Evolutionary conservation across 2,888 invertebrate genomes (phyloP), one percentile per base, ranked within the genome.

Genomic region (Callosobruchus maculatus): DNA sequence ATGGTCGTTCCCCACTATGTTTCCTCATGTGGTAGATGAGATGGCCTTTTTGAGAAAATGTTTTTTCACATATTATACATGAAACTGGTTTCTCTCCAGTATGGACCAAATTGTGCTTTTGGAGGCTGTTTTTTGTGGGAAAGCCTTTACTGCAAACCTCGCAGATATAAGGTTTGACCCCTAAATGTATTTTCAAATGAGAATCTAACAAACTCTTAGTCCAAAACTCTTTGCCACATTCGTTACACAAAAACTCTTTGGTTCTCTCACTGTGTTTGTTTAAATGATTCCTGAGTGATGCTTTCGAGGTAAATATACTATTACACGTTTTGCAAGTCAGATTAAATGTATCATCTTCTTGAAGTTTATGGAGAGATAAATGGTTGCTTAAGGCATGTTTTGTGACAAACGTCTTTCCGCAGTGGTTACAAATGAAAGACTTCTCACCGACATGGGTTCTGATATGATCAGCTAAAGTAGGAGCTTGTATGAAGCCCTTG

Each of bases 381-480:
- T 78, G 78, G 67, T 78, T 77, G 9, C 74, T 74, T 73, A 78
- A 68, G 68, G 77, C 70, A 70, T 78, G 78, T 73, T 78, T 77
- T 13, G 77, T 77, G 21, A 88, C 86, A 71, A 80, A 80, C 70
- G 68, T 74, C 73, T 76, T 88, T 87, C 88, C 83, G 72, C 78
- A 78, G 67, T 78, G 26, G 73, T 75, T 73, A 70, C 79, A 80
- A 22, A 75, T 76, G 73, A 76, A 78, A n/a, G 77, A 75, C 75
- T 78, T 80, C 70, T 79, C 76, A 30, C 76, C 75, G 13, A 70
- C 72, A 71, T 80, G 80, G 20, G 78, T 76, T 67, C 77, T 75
- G 72, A 79, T 77, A 68, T 80, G 80, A 71, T 78, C 77, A 13
- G 77, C 74, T 71, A 78, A 68, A 13, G 77, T 75, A 21, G 78